Conservation (phyloP, 2,888 invertebrate genomes). For the Himalopsyche anomala region DNA sequence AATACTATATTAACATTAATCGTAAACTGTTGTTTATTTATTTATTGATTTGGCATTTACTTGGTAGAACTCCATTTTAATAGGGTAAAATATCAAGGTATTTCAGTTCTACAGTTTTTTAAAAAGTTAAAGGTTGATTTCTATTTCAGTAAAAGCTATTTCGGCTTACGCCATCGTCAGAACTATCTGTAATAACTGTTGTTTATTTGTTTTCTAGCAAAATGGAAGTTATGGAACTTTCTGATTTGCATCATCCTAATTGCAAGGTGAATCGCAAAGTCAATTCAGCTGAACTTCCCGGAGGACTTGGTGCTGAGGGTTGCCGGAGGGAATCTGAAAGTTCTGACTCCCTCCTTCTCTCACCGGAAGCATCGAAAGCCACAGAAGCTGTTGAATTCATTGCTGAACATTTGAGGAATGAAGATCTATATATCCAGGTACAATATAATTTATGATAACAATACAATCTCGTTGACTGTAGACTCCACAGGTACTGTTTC, state of each 20-base stretch:
- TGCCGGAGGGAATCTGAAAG: conserved; percentile 92
- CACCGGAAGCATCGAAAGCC: conserved; percentile 95
- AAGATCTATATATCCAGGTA: conserved; percentile 99
- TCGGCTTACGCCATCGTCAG: no score
- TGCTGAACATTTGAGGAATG: conserved; percentile 97
- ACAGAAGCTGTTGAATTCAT: conserved; percentile 99
- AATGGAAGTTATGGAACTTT: conserved; percentile 95
- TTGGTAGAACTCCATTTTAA: no score
- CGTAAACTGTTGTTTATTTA: no score
- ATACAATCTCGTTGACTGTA: no score
- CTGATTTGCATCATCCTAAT: conserved; percentile 96
- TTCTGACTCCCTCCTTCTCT: conserved; percentile 92
- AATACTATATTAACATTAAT: neutral
- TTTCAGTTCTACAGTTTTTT: no score
- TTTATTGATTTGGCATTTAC: no score
- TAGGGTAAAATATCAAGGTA: no score
- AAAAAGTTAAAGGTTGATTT: no score
- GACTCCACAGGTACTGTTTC: no score
- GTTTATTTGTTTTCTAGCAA: conserved; percentile 78
- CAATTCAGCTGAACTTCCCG: conserved; percentile 76
- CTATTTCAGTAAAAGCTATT: no score
- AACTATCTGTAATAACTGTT: no score
- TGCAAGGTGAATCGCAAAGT: conserved; percentile 94
- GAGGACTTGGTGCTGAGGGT: conserved; percentile 81
- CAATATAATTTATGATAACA: conserved; percentile 62